Conservation (phyloP, 2,888 invertebrate genomes). For the Eupsilia transversa region DNA sequence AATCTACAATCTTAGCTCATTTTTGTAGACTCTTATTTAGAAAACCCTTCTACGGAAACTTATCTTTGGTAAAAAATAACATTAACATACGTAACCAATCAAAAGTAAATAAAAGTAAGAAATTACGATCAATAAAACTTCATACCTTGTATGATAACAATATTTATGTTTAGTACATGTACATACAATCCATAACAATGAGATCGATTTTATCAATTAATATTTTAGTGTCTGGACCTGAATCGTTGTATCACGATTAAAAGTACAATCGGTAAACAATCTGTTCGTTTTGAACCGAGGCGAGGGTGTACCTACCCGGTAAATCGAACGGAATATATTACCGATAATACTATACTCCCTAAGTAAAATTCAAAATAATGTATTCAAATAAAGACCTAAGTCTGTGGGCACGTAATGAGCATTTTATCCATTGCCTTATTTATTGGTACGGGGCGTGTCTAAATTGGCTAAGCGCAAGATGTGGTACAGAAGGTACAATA, state of each 20-base stretch:
- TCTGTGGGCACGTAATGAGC: conserved; percentile 63
- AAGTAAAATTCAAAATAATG: conserved; percentile 61
- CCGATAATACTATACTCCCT: conserved; percentile 56
- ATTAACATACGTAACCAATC: conserved; percentile 81
- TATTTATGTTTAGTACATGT: conserved; percentile 83
- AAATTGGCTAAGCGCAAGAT: conserved; percentile 79
- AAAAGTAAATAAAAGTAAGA: conserved; percentile 77
- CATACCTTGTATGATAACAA: conserved; percentile 91
- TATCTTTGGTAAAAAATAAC: conserved; percentile 88
- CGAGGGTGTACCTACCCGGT: conserved; percentile 45
- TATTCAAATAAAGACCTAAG: conserved; percentile 64
- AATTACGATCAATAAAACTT: conserved; percentile 79
- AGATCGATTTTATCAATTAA: conserved; percentile 87
- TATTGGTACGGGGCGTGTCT: conserved; percentile 73
- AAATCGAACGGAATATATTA: conserved; percentile 62
- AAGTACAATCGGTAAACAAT: conserved; percentile 65
- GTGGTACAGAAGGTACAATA: conserved; percentile 72
- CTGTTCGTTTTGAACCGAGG: conserved; percentile 46
- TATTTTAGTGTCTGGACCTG: conserved; percentile 81
- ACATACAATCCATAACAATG: conserved; percentile 88
- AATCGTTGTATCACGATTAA: conserved; percentile 82
- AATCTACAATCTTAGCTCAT: conserved; percentile 76
- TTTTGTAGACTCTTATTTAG: conserved; percentile 74
- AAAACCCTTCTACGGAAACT: conserved; percentile 81
- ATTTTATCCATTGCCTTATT: conserved; percentile 72